Conservation (phyloP, 2,888 invertebrate species). For the Autographa pulchrina region DNA sequence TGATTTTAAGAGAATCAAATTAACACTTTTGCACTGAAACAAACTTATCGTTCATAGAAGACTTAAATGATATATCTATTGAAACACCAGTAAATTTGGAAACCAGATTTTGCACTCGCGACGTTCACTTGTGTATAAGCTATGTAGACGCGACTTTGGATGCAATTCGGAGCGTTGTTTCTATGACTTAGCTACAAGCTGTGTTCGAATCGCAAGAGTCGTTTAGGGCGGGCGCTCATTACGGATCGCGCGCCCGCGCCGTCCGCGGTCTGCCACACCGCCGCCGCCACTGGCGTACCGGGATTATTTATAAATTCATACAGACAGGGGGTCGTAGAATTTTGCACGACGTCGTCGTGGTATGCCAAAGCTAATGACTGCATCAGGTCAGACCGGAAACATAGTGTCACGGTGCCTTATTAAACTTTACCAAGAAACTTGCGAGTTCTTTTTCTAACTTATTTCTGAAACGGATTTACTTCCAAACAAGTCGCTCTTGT, state of each 20-base stretch:
- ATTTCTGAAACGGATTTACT: constrained; percentile 19
- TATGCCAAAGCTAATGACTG: constrained; percentile 80
- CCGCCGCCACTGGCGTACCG: constrained; percentile 88
- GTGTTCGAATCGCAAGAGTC: constrained; percentile 78
- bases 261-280: constrained; percentile 87
- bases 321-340: constrained; percentile 89
- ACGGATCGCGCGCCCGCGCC: constrained; percentile 88
- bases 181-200: constrained; percentile 53
- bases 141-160: constrained; percentile 35
- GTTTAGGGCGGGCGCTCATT: constrained; percentile 77
- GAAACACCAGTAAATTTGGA: constrained; percentile 61
- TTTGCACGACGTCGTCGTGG: constrained; percentile 82
- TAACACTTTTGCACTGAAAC: constrained; percentile 51
- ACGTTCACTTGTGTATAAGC: constrained; percentile 39
- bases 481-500: neutral
- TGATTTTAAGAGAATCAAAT: constrained; percentile 23
- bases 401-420: constrained; percentile 44
- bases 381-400: constrained; percentile 82
- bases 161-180: constrained; percentile 35
- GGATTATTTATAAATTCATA: constrained; percentile 89
- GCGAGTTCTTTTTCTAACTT: constrained; percentile 6
- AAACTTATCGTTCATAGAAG: constrained; percentile 57
- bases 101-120: constrained; percentile 64
- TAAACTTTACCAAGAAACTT: constrained; percentile 29
- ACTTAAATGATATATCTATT: constrained; percentile 47